Base-by-base conservation (phyloP, 1,140 invertebrate species). In the Matsumurasca onukii region DNA sequence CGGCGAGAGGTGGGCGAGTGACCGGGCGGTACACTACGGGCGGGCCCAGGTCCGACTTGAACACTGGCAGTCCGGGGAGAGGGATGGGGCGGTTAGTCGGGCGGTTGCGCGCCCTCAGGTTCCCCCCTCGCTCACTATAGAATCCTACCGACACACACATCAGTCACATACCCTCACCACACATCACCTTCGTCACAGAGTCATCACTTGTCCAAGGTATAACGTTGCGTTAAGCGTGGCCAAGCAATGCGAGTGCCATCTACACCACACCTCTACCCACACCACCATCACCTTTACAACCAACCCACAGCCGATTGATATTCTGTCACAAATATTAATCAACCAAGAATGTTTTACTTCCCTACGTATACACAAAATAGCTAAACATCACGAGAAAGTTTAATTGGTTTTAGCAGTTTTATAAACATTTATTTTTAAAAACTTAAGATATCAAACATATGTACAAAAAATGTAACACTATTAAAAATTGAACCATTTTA, bases 1-100 rank as follows among this genome's bases (percentile, higher is more conserved):
- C 93, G 66, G 91, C 93, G 72, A 90, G 81, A 13, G 92, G 91
- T 30, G 92, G 90, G 73, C 92, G 82, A 1, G 91, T 92, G 70
- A 86, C 90, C 31, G 87, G 83, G 72, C 84, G 76, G 45, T 79
- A 75, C 3, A 75, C 73, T 31, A 82, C 72, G n/a, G 81, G 78
- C 24, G 83, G 82, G 30, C 85, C 84, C 61, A 82, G 75, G 73
- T 86, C 84, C 3, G 83, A 85, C 78, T 87, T 85, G 76, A 85
- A 76, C 77, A 78, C 81, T 77, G 76, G 81, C 73, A 76, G 78
- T 74, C 82, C 85, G 75, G 81, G 78, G 64, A 79, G 78, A 73
- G 82, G 82, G 77, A 81, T 74, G 71, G 77, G 75, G 73, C 82
- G 72, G 78, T 79, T 76, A 73, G 73, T 71, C 73, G 80, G 75